Evolutionary conservation across 2,797 vertebrate species (phyloP).

Genomic region (Gymnothorax javanicus): DNA sequence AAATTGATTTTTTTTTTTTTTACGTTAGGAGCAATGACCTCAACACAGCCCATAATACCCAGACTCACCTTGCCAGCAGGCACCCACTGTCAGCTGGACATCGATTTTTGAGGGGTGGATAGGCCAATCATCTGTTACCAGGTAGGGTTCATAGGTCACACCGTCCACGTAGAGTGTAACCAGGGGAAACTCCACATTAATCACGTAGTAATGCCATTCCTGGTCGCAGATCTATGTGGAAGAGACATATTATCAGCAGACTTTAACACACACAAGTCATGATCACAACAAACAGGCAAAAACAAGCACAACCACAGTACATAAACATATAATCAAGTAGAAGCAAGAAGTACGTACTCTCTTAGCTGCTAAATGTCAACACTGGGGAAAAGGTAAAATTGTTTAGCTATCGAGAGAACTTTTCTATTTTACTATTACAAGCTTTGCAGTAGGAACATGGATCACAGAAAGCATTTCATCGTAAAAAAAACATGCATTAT

Average conservation of each 20-base stretch:
- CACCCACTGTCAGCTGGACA: constrained; percentile 93
- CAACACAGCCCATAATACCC: background rate
- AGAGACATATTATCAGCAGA: constrained; percentile 12
- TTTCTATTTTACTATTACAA: background rate
- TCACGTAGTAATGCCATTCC: constrained; percentile 97
- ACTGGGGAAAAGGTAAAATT: background rate
- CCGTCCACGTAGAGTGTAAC: constrained; percentile 94
- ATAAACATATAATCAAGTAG: background rate
- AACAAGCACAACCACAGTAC: background rate
- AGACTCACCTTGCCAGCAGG: constrained; percentile 94
- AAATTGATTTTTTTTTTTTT: background rate
- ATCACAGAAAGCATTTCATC: background rate
- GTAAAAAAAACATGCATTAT: background rate
- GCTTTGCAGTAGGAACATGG: background rate
- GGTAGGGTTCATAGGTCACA: constrained; percentile 91
- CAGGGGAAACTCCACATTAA: constrained; percentile 92
- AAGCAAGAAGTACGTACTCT: background rate
- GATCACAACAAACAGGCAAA: background rate
- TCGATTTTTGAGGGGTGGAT: constrained; percentile 95
- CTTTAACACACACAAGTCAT: constrained; percentile 1
- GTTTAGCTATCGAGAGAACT: too few species aligned
- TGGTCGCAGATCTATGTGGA: constrained; percentile 92
- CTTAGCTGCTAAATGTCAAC: background rate
- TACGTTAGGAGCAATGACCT: background rate
- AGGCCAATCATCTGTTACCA: constrained; percentile 98